Conservation (phyloP, 2,888 invertebrate genomes). For the Microctonus hyperodae region DNA sequence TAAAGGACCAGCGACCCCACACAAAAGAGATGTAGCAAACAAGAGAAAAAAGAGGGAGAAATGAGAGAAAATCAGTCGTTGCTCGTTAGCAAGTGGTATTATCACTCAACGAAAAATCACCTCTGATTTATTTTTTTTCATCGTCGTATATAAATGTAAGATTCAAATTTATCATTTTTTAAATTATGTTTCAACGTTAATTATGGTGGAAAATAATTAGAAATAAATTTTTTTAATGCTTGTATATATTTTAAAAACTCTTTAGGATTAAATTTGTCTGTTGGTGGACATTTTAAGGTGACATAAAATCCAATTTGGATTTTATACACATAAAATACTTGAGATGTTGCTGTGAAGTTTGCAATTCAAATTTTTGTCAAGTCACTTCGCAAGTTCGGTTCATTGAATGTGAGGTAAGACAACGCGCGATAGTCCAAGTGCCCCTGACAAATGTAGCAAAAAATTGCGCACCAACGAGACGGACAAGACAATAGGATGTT, state of each 20-base stretch:
- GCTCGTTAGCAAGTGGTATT: constrained; percentile 58
- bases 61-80: constrained; percentile 42
- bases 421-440: constrained; percentile 42
- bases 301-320: constrained; percentile 38
- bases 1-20: constrained; percentile 12
- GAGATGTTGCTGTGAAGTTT: constrained; percentile 40
- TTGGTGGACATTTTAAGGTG: constrained; percentile 26
- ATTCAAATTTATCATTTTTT: constrained; percentile 32
- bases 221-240: background rate
- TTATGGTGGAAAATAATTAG: background rate
- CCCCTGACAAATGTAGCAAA: constrained; percentile 58
- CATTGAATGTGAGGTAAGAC: constrained; percentile 11
- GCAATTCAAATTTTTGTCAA: constrained; percentile 58
- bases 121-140: constrained; percentile 53
- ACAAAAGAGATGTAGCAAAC: constrained; percentile 33
- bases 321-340: constrained; percentile 9
- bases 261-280: background rate
- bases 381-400: constrained; percentile 21
- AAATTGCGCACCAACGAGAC: constrained; percentile 47
- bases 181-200: constrained; percentile 15
- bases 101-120: constrained; percentile 60
- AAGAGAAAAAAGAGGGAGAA: constrained; percentile 23
- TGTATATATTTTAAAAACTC: background rate
- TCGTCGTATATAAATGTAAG: constrained; percentile 23
- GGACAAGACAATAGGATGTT: constrained; percentile 63